Base-by-base conservation (phyloP, 2,888 invertebrate species). In the Dicranocentrus wangi region DNA sequence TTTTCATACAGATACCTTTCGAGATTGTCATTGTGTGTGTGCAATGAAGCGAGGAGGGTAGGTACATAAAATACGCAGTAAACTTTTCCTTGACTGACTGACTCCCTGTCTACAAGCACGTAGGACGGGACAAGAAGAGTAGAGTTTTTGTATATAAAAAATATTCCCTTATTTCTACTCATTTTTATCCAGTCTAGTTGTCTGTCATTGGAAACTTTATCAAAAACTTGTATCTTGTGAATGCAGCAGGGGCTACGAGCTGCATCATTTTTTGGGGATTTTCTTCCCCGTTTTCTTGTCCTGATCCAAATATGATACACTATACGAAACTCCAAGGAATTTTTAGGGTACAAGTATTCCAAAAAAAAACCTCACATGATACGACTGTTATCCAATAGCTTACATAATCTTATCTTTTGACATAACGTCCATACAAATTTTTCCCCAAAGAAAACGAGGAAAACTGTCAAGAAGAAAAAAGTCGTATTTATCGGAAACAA, bases 391-490 rank as follows among this genome's bases (percentile, higher is more conserved):
- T 72, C 63, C 63, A 72, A 47, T 65, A 53, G 39, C 28, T 21
- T 63, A 39, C 10, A n/a, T 42, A 42, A 53, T 55, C 47, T 72
- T 61, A 47, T 61, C 53, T 51, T 65, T 53, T 73, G 53, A 73
- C 53, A 65, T 65, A 65, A 66, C 32, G 66, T 43, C 66, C 47
- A 47, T 66, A 66, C 66, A 66, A 66, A 43, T 66, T 66, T 66
- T 43, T 43, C 47, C 47, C 15, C 43, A 7, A 28, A 60, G 21
- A 58, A 55, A 39, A 55, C 53, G 10, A 60, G 43, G 27, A 53
- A 75, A 75, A 75, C 66, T 75, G 75, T 75, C 75, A 75, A 55
- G 21, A 58, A 42, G 21, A 55, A 55, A 73, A 63, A 75, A 55
- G 65, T 55, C 23, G 42, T 43, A 42, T 66, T 65, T 75, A 65